phyloP scores from a whole-genome alignment of 2,797 vertebrate genomes.

The Sarcophilus harrisii region DNA sequence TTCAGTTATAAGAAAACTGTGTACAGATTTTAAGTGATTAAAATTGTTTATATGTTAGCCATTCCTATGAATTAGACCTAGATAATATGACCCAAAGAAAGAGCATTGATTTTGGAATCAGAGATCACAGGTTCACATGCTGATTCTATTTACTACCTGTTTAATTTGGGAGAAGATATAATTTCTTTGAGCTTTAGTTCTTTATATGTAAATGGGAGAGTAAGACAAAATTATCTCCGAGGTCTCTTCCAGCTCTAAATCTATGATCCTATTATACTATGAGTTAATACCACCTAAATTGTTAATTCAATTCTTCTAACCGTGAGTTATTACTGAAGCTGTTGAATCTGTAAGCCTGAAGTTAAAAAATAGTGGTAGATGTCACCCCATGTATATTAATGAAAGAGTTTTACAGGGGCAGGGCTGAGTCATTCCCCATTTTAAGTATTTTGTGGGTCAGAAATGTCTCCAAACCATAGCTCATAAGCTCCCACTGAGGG shows the following conservation, averaged over 20 bases:
- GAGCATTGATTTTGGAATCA: background rate
- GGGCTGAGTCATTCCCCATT: background rate
- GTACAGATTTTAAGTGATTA: constrained; percentile 19
- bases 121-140: background rate
- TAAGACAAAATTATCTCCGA: background rate
- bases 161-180: background rate
- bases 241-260: background rate
- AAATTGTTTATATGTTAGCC: background rate
- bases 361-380: background rate
- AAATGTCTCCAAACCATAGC: background rate
- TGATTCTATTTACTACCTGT: background rate
- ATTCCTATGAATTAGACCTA: background rate
- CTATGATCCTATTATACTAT: background rate
- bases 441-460: background rate
- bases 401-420: background rate
- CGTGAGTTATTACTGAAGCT: background rate
- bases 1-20: background rate
- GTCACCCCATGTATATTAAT: background rate
- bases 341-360: background rate
- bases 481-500: background rate
- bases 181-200: background rate
- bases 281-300: background rate
- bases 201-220: background rate
- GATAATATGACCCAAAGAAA: background rate
- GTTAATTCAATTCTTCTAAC: background rate